A percentile compares a stretch with the other conserved stretches of the same genome.
Evolutionary conservation across 2,113 vertebrate genomes (phyloP).

Genomic region (Laterallus jamaicensis): DNA sequence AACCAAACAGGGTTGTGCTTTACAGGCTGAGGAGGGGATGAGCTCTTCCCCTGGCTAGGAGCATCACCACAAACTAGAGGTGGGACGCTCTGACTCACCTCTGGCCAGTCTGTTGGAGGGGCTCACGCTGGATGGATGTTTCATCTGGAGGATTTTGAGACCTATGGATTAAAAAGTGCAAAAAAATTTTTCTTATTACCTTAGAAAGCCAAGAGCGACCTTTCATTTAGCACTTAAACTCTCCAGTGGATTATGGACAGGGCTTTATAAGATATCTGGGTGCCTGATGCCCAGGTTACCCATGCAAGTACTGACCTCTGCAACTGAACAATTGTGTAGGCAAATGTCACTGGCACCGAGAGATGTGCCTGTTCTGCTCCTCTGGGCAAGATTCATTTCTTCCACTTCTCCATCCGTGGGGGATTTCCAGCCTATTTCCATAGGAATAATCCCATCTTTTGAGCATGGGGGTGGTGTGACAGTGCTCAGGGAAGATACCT

Average conservation of each 20-base stretch:
- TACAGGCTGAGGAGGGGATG: background rate
- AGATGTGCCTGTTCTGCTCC: background rate
- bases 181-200: background rate
- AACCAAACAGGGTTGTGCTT: background rate
- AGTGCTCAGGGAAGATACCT: background rate
- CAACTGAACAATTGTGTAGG: background rate
- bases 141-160: background rate
- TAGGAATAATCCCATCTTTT: background rate
- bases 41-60: background rate
- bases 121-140: background rate
- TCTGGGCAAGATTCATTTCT: background rate
- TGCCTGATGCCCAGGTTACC: background rate
- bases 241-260: background rate
- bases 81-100: background rate
- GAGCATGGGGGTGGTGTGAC: accelerated
- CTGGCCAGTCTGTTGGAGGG: background rate
- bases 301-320: background rate
- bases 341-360: background rate
- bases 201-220: background rate
- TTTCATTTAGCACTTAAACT: background rate
- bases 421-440: background rate
- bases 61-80: background rate
- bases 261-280: background rate
- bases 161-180: background rate
- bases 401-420: background rate